phyloP scores from a whole-genome alignment of 2,113 vertebrate species.

The Rhadina sibilatrix region DNA sequence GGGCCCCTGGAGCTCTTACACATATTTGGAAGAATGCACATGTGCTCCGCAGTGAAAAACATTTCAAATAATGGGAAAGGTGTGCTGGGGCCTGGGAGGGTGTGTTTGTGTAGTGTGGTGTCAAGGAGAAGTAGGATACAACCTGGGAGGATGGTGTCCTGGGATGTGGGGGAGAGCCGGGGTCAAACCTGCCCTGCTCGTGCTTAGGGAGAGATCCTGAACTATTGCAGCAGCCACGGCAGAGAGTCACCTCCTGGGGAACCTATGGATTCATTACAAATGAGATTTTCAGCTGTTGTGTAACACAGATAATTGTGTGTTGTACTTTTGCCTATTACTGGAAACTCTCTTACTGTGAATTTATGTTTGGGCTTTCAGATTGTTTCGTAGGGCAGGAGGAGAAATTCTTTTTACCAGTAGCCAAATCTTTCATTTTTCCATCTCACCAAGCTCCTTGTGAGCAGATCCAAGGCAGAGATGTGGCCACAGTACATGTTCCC shows the following conservation, averaged over 20 bases:
- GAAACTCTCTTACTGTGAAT: background rate
- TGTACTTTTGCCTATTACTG: background rate
- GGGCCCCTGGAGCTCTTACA: background rate
- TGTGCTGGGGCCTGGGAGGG: background rate
- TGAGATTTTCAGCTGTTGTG: background rate
- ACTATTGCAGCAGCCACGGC: background rate
- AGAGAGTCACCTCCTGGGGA: background rate
- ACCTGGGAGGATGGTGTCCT: background rate
- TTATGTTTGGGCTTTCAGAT: background rate
- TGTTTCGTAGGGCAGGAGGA: background rate
- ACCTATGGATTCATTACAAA: background rate
- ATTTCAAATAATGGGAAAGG: background rate
- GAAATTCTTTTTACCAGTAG: background rate
- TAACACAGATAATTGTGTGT: background rate
- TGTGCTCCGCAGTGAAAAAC: background rate
- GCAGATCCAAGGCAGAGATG: background rate
- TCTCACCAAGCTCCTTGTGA: background rate
- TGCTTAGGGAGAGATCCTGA: background rate
- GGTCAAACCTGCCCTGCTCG: background rate
- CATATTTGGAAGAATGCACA: background rate
- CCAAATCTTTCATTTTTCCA: background rate
- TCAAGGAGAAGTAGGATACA: background rate
- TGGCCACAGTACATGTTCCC: background rate
- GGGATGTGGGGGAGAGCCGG: accelerated
- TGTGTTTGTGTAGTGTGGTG: background rate